Evolutionary conservation across 2,113 vertebrate genomes (phyloP).

Genomic region (Triplophysa siluroides): DNA sequence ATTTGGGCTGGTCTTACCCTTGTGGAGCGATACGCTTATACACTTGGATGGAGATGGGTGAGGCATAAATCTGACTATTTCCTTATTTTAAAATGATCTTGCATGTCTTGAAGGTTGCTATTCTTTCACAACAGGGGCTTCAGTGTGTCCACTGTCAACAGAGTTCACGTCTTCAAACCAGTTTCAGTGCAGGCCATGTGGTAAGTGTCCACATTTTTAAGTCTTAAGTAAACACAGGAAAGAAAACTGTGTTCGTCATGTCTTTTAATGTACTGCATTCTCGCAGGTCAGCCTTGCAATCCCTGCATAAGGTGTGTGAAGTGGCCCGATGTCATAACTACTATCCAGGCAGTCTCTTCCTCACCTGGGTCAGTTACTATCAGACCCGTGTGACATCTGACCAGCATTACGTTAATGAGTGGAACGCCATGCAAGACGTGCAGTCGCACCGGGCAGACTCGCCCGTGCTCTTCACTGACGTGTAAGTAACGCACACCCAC

Average conservation of each 20-base stretch:
- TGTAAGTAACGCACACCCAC: slow-evolving; percentile 78
- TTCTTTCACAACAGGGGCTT: slow-evolving; percentile 78
- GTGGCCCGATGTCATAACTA: slow-evolving; percentile 94
- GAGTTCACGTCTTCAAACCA: slow-evolving; percentile 96
- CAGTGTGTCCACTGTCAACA: slow-evolving; percentile 94
- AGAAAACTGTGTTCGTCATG: no score
- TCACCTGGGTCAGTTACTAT: slow-evolving; percentile 99
- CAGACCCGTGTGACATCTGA: slow-evolving; percentile 93
- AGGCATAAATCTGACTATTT: slow-evolving; percentile 59
- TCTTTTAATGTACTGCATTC: not conserved
- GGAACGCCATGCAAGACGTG: slow-evolving; percentile 97
- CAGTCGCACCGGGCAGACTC: slow-evolving; percentile 95
- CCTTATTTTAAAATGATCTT: not conserved
- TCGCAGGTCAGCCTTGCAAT: slow-evolving; percentile 92
- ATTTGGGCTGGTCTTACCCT: slow-evolving; percentile 92
- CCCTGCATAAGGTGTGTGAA: slow-evolving; percentile 95
- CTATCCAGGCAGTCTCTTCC: slow-evolving; percentile 95
- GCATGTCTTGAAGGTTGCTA: not conserved
- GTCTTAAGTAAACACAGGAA: no score
- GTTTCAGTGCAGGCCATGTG: slow-evolving; percentile 99
- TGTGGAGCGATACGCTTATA: slow-evolving; percentile 97
- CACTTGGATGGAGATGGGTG: slow-evolving; percentile 99
- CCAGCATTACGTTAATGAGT: slow-evolving; percentile 93
- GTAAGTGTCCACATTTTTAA: slow-evolving; percentile 72
- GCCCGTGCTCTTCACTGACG: slow-evolving; percentile 89